Conservation (phyloP, 2,113 vertebrate species). For the Willisornis vidua region DNA sequence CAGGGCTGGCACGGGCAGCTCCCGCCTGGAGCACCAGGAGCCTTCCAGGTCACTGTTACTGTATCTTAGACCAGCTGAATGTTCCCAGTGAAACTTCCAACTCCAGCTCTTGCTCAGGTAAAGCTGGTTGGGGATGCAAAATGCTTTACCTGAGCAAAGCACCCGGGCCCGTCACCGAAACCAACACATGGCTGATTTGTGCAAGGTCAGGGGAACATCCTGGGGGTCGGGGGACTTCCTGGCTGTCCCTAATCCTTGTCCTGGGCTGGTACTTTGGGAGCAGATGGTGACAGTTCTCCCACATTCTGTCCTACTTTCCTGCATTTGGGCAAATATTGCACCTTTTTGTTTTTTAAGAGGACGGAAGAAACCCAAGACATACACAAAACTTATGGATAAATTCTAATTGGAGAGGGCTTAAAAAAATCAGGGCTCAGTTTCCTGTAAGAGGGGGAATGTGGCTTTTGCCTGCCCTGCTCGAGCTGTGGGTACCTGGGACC, state of each 20-base stretch:
- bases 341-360: not conserved
- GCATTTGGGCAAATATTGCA: not conserved
- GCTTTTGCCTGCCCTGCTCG: not conserved
- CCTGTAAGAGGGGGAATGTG: not conserved
- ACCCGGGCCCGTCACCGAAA: not conserved
- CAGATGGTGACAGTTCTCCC: not conserved
- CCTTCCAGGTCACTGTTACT: constrained; percentile 49
- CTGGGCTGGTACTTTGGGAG: not conserved
- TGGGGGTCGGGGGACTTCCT: not conserved
- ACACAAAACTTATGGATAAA: not conserved
- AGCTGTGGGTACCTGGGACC: not conserved
- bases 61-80: constrained; percentile 77
- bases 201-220: not conserved
- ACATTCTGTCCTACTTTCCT: not conserved
- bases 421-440: not conserved
- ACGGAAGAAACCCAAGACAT: not conserved
- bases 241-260: not conserved
- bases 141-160: constrained; percentile 32
- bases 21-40: not conserved
- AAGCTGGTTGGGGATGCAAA: not conserved
- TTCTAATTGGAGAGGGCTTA: not conserved
- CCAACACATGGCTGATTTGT: not conserved
- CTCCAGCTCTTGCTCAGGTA: not conserved
- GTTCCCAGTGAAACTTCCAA: constrained; percentile 69
- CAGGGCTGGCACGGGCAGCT: not conserved